Evolutionary conservation across 2,113 vertebrate species (phyloP), one percentile per base, ranked within the genome.

Genomic region (Cryptomyrus ogoouensis): DNA sequence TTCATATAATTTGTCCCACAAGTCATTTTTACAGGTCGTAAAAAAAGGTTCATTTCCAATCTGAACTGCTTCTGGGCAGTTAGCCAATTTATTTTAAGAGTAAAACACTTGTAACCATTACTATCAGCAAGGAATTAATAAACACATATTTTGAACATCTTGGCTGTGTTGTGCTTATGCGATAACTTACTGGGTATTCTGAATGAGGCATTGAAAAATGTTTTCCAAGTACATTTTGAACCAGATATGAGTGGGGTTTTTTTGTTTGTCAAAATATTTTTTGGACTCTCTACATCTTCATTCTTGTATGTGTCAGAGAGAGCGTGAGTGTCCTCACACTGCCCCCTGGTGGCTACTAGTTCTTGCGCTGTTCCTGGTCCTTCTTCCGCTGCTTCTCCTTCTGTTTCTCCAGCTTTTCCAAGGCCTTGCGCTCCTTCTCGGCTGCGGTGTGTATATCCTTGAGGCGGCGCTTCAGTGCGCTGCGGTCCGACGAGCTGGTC

Each of bases 361-460:
- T 94, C 94, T 96, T 96, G 91, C 93, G 95, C 91, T 95, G 96
- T 90, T 97, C 96, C 85, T 93, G 96, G 89, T 97, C 96, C 66
- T 94, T 94, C 88, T 95, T 95, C 56, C 96, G 94, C 56, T 97
- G 97, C 89, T 97, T 98, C 84, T 97, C 97, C 1, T 95, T 95
- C 93, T 97, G 97, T 90, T 95, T 96, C 39, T 97, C 97, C 0
- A 96, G 94, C 90, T 98, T 98, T 92, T 97, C 96, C 94, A 96
- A 94, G 49, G 96, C 97, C 90, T 97, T 98, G 56, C 95, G 95
- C 89, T 98, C 97, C 92, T 96, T 97, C 94, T 97, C 96, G 0
- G 93, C 96, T 0, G 97, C 96, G 0, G 91, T 88, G 0, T 96
- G 96, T 91, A 98, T 94, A 87, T 97, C 97, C 94, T 97, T 97